phyloP scores from a whole-genome alignment of 1,140 invertebrate genomes.

The Drosophila hydei region DNA sequence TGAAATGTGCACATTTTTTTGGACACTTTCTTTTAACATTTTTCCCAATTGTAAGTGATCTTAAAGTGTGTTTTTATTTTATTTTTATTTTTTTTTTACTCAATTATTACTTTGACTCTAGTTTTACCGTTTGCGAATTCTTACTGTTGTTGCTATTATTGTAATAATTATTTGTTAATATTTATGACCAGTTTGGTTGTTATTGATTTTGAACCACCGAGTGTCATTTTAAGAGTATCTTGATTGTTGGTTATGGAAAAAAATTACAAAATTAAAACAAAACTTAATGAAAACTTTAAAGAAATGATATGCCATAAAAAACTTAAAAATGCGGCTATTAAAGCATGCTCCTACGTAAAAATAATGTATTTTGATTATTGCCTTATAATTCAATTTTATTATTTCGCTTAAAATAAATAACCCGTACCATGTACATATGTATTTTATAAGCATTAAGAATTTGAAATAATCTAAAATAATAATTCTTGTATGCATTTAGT shows the following conservation, averaged over 20 bases:
- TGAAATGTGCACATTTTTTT: conserved; percentile 48
- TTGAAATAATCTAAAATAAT: conserved; percentile 50
- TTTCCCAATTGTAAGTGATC: conserved; percentile 84
- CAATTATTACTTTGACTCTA: conserved; percentile 29
- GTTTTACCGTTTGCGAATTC: background rate
- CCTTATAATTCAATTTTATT: conserved; percentile 30
- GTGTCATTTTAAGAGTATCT: conserved; percentile 17
- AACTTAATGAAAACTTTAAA: background rate
- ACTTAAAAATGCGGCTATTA: conserved; percentile 52
- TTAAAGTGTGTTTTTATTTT: conserved; percentile 80
- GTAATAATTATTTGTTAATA: conserved; percentile 22
- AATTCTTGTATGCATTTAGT: conserved; percentile 56
- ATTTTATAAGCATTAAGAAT: conserved; percentile 26
- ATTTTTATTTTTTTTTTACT: conserved; percentile 37
- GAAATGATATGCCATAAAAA: conserved; percentile 23
- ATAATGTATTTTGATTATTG: conserved; percentile 41
- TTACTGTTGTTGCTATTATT: conserved; percentile 37
- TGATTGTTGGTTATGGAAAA: conserved; percentile 16
- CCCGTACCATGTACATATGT: conserved; percentile 16
- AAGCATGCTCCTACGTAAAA: conserved; percentile 74
- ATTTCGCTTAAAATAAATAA: conserved; percentile 23
- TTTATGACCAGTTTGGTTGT: too few relatives aligned
- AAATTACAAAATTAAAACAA: background rate
- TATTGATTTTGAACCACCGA: too few relatives aligned
- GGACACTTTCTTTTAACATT: conserved; percentile 71